Evolutionary conservation across 2,888 invertebrate species (phyloP).

Genomic region (Cheilosia grossa): DNA sequence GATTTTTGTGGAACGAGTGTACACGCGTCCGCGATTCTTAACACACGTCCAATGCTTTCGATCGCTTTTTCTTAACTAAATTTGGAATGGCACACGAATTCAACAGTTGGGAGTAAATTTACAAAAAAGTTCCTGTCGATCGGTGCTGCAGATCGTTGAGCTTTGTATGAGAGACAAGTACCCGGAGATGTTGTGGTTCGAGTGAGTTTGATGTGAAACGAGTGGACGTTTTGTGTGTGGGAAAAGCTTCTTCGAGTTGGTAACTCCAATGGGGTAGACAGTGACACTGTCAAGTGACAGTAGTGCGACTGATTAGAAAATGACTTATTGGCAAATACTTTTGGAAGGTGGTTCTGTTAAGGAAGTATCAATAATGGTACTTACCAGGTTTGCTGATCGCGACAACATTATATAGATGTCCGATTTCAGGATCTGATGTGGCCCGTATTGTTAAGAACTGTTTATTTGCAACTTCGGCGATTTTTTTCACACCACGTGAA

Average conservation of each 20-base stretch:
- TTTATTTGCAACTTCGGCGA: no score
- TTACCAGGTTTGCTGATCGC: no score
- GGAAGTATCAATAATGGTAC: no score
- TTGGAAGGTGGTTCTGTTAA: background rate
- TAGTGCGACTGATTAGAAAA: constrained; percentile 5
- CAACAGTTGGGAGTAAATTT: constrained; percentile 25
- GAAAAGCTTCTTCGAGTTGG: constrained; percentile 28
- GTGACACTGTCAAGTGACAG: constrained; percentile 16
- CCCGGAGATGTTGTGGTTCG: background rate
- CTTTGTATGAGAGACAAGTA: constrained; percentile 51
- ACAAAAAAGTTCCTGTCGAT: constrained; percentile 55
- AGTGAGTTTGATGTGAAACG: constrained; percentile 27
- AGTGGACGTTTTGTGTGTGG: constrained; percentile 11
- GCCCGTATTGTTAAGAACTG: no score
- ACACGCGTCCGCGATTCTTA: constrained; percentile 55
- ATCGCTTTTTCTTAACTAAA: constrained; percentile 68
- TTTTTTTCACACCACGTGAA: no score
- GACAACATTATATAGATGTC: no score
- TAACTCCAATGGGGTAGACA: constrained; percentile 6
- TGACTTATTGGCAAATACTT: no score
- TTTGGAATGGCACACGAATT: constrained; percentile 59
- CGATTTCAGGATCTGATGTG: no score
- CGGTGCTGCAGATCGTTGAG: constrained; percentile 21
- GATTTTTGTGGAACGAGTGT: constrained; percentile 23
- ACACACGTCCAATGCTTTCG: constrained; percentile 66